phyloP scores from a whole-genome alignment of 2,888 invertebrate species.

The Lysandra bellargus region DNA sequence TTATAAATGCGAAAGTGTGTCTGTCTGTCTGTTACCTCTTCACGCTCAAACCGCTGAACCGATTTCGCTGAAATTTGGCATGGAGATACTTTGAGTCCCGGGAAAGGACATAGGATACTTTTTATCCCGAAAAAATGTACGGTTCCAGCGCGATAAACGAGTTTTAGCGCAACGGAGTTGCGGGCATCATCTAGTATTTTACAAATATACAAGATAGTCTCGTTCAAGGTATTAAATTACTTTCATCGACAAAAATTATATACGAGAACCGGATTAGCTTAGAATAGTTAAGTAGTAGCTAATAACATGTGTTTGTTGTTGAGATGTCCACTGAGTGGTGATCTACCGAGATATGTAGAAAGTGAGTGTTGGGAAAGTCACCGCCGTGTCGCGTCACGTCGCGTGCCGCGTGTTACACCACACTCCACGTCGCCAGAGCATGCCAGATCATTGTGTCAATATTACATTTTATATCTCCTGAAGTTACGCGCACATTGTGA shows the following conservation, averaged over 20 bases:
- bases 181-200: too few species aligned
- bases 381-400: background rate
- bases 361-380: background rate
- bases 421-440: background rate
- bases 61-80: too few species aligned
- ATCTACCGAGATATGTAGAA: conserved; percentile 2
- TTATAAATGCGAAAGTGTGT: too few species aligned
- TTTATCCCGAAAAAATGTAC: too few species aligned
- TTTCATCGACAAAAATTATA: background rate
- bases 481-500: background rate
- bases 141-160: too few species aligned
- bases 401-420: background rate
- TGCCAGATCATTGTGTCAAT: background rate
- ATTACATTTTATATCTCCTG: background rate
- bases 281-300: background rate
- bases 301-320: background rate
- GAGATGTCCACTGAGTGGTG: background rate
- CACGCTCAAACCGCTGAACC: too few species aligned
- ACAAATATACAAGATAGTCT: too few species aligned
- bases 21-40: too few species aligned
- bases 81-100: too few species aligned
- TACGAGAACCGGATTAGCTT: background rate
- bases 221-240: too few species aligned
- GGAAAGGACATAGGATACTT: too few species aligned
- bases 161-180: too few species aligned